Evolutionary conservation across 2,888 invertebrate genomes (phyloP).

Genomic region (Philereme vetulata): DNA sequence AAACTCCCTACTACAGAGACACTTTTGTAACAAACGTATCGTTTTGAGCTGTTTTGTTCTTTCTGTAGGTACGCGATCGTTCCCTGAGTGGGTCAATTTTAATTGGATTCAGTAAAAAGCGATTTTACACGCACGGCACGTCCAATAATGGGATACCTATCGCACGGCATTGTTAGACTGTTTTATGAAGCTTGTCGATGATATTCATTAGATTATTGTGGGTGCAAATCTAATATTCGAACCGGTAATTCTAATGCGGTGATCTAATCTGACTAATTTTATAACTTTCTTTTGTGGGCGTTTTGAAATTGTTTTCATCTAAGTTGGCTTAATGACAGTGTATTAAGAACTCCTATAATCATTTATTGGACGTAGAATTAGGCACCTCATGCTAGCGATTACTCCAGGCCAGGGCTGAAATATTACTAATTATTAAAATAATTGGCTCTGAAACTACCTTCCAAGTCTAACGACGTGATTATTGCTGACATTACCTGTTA

Average conservation of each 20-base stretch:
- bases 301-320: not conserved
- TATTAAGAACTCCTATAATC: no score
- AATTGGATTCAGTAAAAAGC: slow-evolving; percentile 77
- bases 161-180: slow-evolving; percentile 43
- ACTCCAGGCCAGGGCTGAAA: no score
- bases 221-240: not conserved
- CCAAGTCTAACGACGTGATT: no score
- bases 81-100: slow-evolving; percentile 72
- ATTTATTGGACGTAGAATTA: no score
- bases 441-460: no score
- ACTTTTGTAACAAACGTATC: slow-evolving; percentile 49
- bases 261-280: not conserved
- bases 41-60: slow-evolving; percentile 53
- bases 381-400: no score
- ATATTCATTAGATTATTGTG: not conserved
- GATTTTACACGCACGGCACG: slow-evolving; percentile 81
- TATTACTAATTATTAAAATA: no score
- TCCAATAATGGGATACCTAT: slow-evolving; percentile 57
- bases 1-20: slow-evolving; percentile 18
- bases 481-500: no score
- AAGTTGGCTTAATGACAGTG: no score
- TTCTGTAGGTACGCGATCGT: slow-evolving; percentile 43
- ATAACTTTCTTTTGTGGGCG: not conserved
- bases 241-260: not conserved
- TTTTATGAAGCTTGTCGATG: slow-evolving; percentile 2